Evolutionary conservation across 2,797 vertebrate genomes (phyloP).

Genomic region (Pseudochirops cupreus): DNA sequence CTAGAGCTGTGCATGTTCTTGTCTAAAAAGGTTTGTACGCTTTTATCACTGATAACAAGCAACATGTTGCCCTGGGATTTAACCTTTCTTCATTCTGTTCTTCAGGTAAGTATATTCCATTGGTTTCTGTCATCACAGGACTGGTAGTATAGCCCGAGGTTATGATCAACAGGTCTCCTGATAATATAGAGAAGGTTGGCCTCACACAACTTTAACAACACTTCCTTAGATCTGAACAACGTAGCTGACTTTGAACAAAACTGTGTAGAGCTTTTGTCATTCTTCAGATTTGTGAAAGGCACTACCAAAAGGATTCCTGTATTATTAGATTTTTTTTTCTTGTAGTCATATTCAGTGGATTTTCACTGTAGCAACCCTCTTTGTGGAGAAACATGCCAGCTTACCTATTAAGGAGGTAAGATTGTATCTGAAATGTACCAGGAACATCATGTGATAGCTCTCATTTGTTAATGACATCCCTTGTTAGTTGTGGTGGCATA

Average conservation of each 20-base stretch:
- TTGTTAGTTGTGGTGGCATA: not conserved
- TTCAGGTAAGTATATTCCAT: conserved; percentile 68
- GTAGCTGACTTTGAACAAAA: conserved; percentile 72
- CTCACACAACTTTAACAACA: conserved; percentile 53
- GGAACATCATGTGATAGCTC: not conserved
- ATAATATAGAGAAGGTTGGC: conserved; percentile 60
- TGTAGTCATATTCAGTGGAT: not conserved
- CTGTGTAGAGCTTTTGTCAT: conserved; percentile 53
- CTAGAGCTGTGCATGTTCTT: conserved; percentile 61
- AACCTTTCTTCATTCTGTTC: conserved; percentile 72
- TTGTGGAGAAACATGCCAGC: not conserved
- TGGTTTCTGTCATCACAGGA: conserved; percentile 71
- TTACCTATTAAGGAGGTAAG: not conserved
- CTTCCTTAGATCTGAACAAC: conserved; percentile 68
- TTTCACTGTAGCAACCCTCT: not conserved
- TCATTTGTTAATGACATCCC: not conserved
- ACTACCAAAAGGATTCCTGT: not conserved
- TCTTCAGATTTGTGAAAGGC: conserved; percentile 62
- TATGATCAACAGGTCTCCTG: conserved; percentile 74
- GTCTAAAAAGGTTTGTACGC: conserved; percentile 72
- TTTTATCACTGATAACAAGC: conserved; percentile 73
- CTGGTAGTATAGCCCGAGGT: conserved; percentile 66
- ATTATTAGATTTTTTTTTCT: conserved; percentile 20
- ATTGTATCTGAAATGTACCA: not conserved
- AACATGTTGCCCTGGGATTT: conserved; percentile 73